These are phyloP conservation scores for Cetonia aurata DNA, from an alignment of 2,888 invertebrate genomes.

Conservation along the genomic window DNA sequence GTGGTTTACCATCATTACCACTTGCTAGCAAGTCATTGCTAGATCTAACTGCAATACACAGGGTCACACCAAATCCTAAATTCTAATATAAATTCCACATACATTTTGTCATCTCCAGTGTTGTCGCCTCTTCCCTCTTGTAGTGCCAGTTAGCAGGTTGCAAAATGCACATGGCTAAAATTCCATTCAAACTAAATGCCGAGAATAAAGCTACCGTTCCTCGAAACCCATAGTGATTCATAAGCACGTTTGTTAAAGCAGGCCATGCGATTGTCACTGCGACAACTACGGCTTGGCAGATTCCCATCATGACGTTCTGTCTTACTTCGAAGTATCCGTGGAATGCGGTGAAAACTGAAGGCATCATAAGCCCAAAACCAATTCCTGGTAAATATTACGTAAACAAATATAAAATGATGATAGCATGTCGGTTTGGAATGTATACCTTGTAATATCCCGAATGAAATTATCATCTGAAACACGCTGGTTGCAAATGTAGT, in stretches of 20 bases:
- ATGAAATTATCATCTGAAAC: conserved; percentile 74
- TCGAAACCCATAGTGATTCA: conserved; percentile 76
- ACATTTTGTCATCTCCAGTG: conserved; percentile 21
- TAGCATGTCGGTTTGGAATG: neutral
- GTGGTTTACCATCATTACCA: neutral
- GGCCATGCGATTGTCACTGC: conserved; percentile 79
- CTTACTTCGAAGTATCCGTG: conserved; percentile 80
- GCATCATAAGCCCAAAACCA: conserved; percentile 80
- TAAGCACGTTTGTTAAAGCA: conserved; percentile 72
- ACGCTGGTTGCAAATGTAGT: conserved; percentile 75
- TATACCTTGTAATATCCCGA: conserved; percentile 74
- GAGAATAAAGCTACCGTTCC: conserved; percentile 78
- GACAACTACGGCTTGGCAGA: conserved; percentile 79
- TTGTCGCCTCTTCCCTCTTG: conserved; percentile 58
- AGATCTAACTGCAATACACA: too few relatives aligned
- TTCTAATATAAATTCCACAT: neutral
- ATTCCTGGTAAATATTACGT: conserved; percentile 68
- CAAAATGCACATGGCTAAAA: conserved; percentile 79
- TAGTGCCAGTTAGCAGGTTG: conserved; percentile 83
- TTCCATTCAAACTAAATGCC: conserved; percentile 75
- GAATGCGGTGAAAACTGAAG: conserved; percentile 79
- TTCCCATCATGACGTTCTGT: conserved; percentile 80
- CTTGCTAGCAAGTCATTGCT: neutral
- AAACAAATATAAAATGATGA: conserved; percentile 48
- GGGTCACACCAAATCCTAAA: neutral